Conservation (phyloP, 2,888 invertebrate genomes). For the Harpalus rubripes region DNA sequence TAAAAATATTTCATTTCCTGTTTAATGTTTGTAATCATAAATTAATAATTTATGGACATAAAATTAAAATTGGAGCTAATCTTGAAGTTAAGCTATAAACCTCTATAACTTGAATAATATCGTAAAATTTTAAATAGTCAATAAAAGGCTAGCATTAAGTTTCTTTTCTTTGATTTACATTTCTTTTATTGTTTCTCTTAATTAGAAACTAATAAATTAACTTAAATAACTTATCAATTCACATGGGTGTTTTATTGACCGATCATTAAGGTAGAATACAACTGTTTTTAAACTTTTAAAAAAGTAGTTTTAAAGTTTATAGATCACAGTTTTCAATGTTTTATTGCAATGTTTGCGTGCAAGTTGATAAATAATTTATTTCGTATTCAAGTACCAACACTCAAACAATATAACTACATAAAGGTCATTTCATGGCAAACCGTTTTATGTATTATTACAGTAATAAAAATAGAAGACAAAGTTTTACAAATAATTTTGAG, state of each 20-base stretch:
- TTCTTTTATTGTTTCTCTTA: slow-evolving; percentile 10
- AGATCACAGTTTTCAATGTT: neutral
- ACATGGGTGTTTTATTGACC: neutral
- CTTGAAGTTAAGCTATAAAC: slow-evolving; percentile 20
- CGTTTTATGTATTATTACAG: too few species aligned
- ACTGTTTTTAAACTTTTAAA: neutral
- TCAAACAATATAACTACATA: too few species aligned
- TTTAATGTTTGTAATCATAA: slow-evolving; percentile 22
- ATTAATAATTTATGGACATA: neutral
- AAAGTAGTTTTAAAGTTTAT: neutral
- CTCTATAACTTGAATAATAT: slow-evolving; percentile 15
- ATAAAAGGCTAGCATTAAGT: slow-evolving; percentile 15
- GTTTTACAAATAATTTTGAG: too few species aligned
- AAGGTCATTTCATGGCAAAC: too few species aligned
- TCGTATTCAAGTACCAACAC: too few species aligned
- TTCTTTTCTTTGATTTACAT: slow-evolving; percentile 23
- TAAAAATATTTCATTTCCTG: slow-evolving; percentile 9
- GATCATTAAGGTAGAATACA: neutral
- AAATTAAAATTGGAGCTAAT: slow-evolving; percentile 14
- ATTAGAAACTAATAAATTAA: slow-evolving; percentile 17
- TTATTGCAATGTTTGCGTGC: too few species aligned
- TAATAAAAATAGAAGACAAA: too few species aligned
- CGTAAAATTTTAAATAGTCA: slow-evolving; percentile 25
- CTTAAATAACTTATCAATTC: slow-evolving; percentile 15
- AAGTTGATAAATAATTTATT: too few species aligned